Base-by-base conservation (phyloP, 2,797 vertebrate genomes). In the Salmo trutta region DNA sequence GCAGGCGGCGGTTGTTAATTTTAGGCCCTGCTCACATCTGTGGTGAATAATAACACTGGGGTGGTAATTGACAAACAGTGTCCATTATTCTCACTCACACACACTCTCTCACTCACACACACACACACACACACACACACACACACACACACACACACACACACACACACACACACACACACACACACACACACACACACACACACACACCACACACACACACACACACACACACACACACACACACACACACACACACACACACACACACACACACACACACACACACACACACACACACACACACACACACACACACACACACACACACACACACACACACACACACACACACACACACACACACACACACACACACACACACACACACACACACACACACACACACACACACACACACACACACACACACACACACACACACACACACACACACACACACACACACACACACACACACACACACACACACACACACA, bases 21-120 rank as follows among this genome's bases (percentile, higher is more conserved):
- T 47, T 47, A 47, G 41, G 41, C 8, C 8, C 41, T 47, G 8
- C 24, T 66, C 31, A 53, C 14, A 54, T 33, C 16, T 56, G 33
- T 68, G 8, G 21, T 1, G 0, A 56, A 82, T 21, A 83, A 76
- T 68, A 83, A 77, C 82, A 47, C 19, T 17, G 67, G 8, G 47
- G 33, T n/a, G 27, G 15, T 10, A 68, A 31, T 31, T 75, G 64
- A 54, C 31, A 14, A 80, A 62, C 2, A 54, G 41, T 47, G 41
- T 59, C 54, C 5, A 33, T 33, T 33, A 33, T 5, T 66, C n/a
- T n/a, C n/a, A n/a, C n/a, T n/a, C n/a, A n/a, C n/a, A n/a, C n/a
- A n/a, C n/a, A n/a, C n/a, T n/a, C n/a, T n/a, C n/a, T n/a, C n/a
- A n/a, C n/a, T n/a, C 62, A 67, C 27, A 29, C 24, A 67, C 15